phyloP scores from a whole-genome alignment of 1,140 invertebrate genomes.

The Conus betulinus region DNA sequence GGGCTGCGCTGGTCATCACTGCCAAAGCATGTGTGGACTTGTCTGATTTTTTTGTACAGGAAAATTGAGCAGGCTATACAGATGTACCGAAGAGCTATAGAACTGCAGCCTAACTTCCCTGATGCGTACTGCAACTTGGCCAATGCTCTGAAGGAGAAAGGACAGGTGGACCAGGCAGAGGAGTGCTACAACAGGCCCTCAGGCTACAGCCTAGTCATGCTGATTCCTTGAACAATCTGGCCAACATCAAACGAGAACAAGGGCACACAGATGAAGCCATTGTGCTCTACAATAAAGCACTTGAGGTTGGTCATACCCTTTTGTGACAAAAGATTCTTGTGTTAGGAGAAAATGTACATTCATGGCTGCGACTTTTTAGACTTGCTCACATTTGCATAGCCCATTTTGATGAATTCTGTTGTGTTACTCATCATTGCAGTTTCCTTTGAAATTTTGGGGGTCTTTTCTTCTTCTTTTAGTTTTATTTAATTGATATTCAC shows the following conservation, averaged over 20 bases:
- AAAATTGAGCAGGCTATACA: conserved; percentile 99
- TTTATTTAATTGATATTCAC: no score
- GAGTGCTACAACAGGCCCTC: conserved; percentile 98
- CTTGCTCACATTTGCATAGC: no score
- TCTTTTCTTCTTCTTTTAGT: no score
- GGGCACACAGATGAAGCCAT: conserved; percentile 98
- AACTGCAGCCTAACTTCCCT: conserved; percentile 99
- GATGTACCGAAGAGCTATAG: conserved; percentile 97
- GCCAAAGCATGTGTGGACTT: no score
- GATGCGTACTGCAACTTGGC: conserved; percentile 99
- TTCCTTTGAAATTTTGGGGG: no score
- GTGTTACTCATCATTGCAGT: no score
- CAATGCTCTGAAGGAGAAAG: conserved; percentile 99
- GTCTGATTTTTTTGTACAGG: conserved; percentile 72
- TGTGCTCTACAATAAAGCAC: conserved; percentile 89
- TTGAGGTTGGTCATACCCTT: conserved; percentile 69
- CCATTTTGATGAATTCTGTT: no score
- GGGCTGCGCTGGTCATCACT: no score
- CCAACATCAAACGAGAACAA: conserved; percentile 87
- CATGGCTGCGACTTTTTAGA: no score
- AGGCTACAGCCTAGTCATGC: conserved; percentile 97
- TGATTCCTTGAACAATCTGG: conserved; percentile 99
- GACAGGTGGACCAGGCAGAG: conserved; percentile 96
- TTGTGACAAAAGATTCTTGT: no score
- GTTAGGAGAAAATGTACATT: no score